A percentile compares a stretch with the other conserved stretches of the same genome.
Conservation (phyloP, 2,113 vertebrate genomes). For the Anas platyrhynchos region DNA sequence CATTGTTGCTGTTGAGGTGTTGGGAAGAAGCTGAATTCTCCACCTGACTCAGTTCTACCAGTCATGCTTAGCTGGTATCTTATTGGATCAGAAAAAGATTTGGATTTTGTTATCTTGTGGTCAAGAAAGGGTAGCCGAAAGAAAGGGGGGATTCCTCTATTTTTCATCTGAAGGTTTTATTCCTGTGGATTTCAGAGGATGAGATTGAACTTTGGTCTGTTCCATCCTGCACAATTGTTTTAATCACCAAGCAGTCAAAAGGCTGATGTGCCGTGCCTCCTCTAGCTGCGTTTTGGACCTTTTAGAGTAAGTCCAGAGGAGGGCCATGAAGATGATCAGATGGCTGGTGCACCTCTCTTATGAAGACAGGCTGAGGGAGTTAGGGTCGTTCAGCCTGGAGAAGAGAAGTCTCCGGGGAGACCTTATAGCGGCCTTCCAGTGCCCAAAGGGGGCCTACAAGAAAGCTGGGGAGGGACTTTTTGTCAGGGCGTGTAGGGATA, state of each 20-base stretch:
- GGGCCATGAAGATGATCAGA: too few relatives aligned
- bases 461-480: too few relatives aligned
- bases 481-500: too few relatives aligned
- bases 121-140: background rate
- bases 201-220: background rate
- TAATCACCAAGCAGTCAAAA: background rate
- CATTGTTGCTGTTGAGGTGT: background rate
- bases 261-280: background rate
- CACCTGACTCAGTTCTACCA: background rate
- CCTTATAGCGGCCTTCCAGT: too few relatives aligned
- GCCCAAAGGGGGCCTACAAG: too few relatives aligned
- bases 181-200: background rate
- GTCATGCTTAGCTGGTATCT: background rate
- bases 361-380: too few relatives aligned
- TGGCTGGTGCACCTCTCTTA: too few relatives aligned
- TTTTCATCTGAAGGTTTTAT: background rate
- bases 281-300: background rate
- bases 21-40: background rate
- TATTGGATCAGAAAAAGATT: too few relatives aligned
- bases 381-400: too few relatives aligned
- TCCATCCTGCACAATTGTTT: rapidly evolving
- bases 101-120: background rate
- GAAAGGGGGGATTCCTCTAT: background rate
- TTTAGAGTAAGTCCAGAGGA: too few relatives aligned
- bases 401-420: too few relatives aligned